Evolutionary conservation across 37 sponge, comb jelly and placozoan species (phyloP), one percentile per base, ranked within the genome.

Genomic region (Hormiphora californensis): DNA sequence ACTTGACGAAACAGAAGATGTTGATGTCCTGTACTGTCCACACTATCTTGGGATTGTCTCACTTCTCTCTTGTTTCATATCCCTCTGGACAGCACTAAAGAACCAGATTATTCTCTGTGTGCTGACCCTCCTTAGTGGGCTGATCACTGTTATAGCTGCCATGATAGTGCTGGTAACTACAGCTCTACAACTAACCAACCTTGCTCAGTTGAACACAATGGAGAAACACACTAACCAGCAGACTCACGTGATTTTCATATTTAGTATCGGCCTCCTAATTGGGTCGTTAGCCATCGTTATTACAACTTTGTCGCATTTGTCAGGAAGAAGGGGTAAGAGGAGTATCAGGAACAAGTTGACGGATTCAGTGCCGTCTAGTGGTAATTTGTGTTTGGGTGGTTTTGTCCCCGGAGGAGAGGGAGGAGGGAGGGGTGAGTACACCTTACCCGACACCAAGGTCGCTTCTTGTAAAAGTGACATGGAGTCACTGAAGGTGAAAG

Each of bases 131-230:
- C 25, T 73, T 0, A 73, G 46, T 4, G 81, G 81, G 27, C 7
- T 73, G 17, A 36, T 73, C 1, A 73, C 81, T 73, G 81, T 73
- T 11, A 73, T 73, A 73, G 40, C 81, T 27, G 81, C 81, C 0
- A 73, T 73, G 81, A 41, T 73, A n/a, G 81, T 73, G 0, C 81
- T 73, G 81, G 81, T 73, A n/a, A 73, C 81, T 15, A 73, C 46
- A 43, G 81, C 81, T 41, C 46, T 73, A 0, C 46, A 73, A 23
- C 44, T 73, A 3, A 73, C 46, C 23, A 46, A 43, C 7, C 40
- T 22, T 21, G 46, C 41, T 2, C 4, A 43, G 17, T 25, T 43
- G 5, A 46, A 73, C 4, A 36, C 38, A 0, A 43, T 25, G 5
- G 38, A 33, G 5, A 33, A 73, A 11, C 81, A 73, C 27, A 43